Evolutionary conservation across 2,797 vertebrate species (phyloP), one percentile per base, ranked within the genome.

Genomic region (Odontamblyopus rebecca): DNA sequence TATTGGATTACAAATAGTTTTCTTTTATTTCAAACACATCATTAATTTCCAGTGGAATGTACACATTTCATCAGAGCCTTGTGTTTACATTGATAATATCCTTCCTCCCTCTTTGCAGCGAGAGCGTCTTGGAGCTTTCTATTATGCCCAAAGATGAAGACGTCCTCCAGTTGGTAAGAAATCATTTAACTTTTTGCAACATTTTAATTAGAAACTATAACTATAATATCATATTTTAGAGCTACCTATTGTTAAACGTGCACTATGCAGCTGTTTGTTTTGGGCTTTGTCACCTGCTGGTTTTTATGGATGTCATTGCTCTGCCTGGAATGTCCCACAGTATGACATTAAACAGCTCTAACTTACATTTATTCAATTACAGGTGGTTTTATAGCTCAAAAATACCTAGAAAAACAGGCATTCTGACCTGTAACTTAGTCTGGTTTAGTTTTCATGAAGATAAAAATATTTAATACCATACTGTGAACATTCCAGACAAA

Each of bases 71-170:
- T 38, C n/a, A 3, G 6, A 9, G 7, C 19, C 32, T 62, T 18
- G 50, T 41, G 18, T 73, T 65, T 67, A n/a, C 68, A 23, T 60
- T 69, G 0, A 13, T 64, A 35, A 67, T 29, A 16, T 27, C 44
- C 6, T 32, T 27, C 12, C 44, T 26, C 41, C 41, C 54, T 19
- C 54, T 26, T 62, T 32, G 5, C 91, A 99, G 98, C 67, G 96
- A 97, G 27, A 95, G 96, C 74, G 93, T 96, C 74, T 84, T 99
- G 94, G 97, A 98, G 84, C 96, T 99, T 60, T 97, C 96, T 72
- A 98, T 99, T 81, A 98, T 99, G 97, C 97, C 98, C 87, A 97
- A 97, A 90, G 96, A 98, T 0, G 97, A 99, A 90, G 97, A 99
- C 69, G 95, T 98, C 82, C 95, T 99, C 75, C 97, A 99, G 89